phyloP scores from a whole-genome alignment of 2,797 vertebrate genomes.

The Protonibea diacanthus region DNA sequence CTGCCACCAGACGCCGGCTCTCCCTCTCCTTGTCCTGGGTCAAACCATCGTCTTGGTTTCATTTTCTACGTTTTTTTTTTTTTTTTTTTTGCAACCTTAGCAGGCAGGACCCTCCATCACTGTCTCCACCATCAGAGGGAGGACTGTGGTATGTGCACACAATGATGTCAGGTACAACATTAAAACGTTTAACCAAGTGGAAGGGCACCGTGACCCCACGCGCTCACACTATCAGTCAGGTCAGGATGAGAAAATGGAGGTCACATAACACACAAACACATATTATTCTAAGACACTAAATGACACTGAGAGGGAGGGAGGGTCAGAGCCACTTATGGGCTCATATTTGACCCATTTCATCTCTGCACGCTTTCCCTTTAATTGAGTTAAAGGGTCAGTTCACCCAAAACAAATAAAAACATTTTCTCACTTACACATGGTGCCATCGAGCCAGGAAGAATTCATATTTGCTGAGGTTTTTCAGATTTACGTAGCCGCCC shows the following conservation, averaged over 20 bases:
- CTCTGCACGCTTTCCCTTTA: slow-evolving; percentile 37
- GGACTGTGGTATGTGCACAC: slow-evolving; percentile 50
- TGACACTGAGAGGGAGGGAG: slow-evolving; percentile 43
- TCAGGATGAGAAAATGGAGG: slow-evolving; percentile 78
- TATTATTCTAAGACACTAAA: slow-evolving; percentile 62
- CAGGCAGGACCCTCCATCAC: slow-evolving; percentile 59
- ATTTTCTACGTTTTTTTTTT: slow-evolving; percentile 16
- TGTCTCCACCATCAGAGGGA: slow-evolving; percentile 41
- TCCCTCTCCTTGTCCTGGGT: slow-evolving; percentile 47
- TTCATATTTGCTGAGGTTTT: background rate
- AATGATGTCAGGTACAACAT: slow-evolving; percentile 63
- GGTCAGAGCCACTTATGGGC: slow-evolving; percentile 23
- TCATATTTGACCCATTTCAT: slow-evolving; percentile 54
- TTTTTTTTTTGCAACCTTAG: slow-evolving; percentile 31
- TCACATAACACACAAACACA: slow-evolving; percentile 66
- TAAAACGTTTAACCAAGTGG: slow-evolving; percentile 69
- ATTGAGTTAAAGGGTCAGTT: slow-evolving; percentile 52
- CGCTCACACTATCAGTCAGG: slow-evolving; percentile 44
- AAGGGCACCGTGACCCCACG: slow-evolving; percentile 46
- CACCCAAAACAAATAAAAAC: slow-evolving; percentile 38
- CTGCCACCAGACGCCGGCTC: slow-evolving; percentile 27
- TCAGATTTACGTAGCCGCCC: background rate
- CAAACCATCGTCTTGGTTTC: slow-evolving; percentile 55
- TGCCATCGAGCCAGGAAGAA: background rate
- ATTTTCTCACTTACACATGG: background rate